A percentile compares a stretch with the other conserved stretches of the same genome.
Evolutionary conservation across 2,797 vertebrate species (phyloP).

Genomic region (Leptatherina wallacei): DNA sequence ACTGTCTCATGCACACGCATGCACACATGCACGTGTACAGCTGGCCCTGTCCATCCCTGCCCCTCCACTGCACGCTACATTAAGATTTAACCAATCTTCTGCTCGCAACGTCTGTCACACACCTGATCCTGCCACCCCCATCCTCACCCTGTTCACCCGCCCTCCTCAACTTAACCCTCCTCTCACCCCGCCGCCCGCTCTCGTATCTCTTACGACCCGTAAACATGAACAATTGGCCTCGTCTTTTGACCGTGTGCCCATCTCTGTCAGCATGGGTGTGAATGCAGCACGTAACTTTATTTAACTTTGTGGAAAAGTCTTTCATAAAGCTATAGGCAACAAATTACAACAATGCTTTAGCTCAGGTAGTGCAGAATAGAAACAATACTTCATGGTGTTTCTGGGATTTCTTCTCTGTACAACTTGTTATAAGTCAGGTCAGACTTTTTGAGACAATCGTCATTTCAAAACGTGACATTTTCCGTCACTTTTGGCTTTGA

Average conservation of each 20-base stretch:
- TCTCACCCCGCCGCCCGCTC: conserved; percentile 55
- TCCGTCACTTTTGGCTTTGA: background rate
- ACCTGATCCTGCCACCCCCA: conserved; percentile 48
- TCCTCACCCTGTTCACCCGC: conserved; percentile 47
- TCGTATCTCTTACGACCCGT: conserved; percentile 63
- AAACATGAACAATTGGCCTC: conserved; percentile 48
- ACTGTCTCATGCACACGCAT: conserved; percentile 66
- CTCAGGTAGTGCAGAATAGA: background rate
- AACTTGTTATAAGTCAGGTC: background rate
- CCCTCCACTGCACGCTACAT: conserved; percentile 62
- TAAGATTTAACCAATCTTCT: conserved; percentile 53
- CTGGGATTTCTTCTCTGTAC: background rate
- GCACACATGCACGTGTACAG: conserved; percentile 50
- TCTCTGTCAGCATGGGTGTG: conserved; percentile 25
- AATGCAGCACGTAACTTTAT: conserved; percentile 22
- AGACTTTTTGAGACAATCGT: background rate
- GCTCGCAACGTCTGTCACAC: conserved; percentile 42
- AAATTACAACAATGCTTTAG: background rate
- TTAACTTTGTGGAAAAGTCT: conserved; percentile 1
- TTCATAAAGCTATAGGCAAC: background rate
- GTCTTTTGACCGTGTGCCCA: conserved; percentile 41
- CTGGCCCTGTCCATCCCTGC: conserved; percentile 76
- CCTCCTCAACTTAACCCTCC: conserved; percentile 55
- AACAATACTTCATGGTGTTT: background rate
- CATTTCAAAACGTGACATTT: background rate